Evolutionary conservation across 1,140 invertebrate species (phyloP).

Genomic region (Drosophila cardini): DNA sequence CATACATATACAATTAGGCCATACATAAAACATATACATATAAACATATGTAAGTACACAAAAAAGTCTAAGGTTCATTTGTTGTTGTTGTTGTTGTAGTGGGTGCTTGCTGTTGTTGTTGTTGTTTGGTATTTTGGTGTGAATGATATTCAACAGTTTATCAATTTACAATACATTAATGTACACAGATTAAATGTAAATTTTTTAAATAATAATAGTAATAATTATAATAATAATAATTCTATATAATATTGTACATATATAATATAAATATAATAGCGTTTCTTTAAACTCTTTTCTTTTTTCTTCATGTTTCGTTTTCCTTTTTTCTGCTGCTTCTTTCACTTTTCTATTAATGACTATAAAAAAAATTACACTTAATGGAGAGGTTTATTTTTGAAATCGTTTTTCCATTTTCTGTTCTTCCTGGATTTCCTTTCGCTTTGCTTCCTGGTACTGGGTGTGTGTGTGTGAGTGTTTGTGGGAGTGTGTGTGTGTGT

Average conservation of each 20-base stretch:
- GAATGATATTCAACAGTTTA: conserved; percentile 72
- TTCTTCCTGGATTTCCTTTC: conserved; percentile 21
- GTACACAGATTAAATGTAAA: conserved; percentile 66
- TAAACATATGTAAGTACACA: conserved; percentile 61
- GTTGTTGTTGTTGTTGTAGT: conserved; percentile 27
- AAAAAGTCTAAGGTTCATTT: conserved; percentile 54
- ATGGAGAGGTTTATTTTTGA: conserved; percentile 53
- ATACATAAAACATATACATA: conserved; percentile 31
- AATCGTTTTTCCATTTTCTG: conserved; percentile 30
- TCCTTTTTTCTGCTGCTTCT: neutral
- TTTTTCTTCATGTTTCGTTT: neutral
- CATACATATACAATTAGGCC: conserved; percentile 29
- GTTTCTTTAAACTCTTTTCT: conserved; percentile 19
- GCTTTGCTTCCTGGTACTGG: conserved; percentile 7
- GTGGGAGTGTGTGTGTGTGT: conserved; percentile 13
- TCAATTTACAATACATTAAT: conserved; percentile 80
- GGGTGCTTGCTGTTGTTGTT: conserved; percentile 28
- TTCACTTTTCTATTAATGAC: conserved; percentile 37
- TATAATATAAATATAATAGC: conserved; percentile 63
- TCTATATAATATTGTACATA: conserved; percentile 67
- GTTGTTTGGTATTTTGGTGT: conserved; percentile 59
- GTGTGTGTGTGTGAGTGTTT: conserved; percentile 21
- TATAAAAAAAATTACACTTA: conserved; percentile 75
- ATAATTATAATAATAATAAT: conserved; percentile 62
- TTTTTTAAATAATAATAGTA: conserved; percentile 57